Evolutionary conservation across 64 coral and sea anemone genomes (phyloP).

Genomic region (Actinia equina): DNA sequence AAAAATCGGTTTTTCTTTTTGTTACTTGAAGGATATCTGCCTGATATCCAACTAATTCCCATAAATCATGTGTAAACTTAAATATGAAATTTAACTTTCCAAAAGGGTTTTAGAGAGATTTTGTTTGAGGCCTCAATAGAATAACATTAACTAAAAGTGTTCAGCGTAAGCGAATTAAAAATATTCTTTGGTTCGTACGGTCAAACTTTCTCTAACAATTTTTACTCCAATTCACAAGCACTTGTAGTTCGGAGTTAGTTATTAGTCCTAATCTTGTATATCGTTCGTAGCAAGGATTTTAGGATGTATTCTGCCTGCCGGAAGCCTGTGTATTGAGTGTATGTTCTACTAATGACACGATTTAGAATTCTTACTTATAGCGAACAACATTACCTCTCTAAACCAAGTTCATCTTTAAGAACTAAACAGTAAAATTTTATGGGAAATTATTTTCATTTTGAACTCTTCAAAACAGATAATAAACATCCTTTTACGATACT

Average conservation of each 20-base stretch:
- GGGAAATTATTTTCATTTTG: background rate
- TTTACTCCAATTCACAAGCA: background rate
- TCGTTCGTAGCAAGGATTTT: background rate
- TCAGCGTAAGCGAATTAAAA: background rate
- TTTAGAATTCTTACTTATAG: background rate
- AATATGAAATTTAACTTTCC: background rate
- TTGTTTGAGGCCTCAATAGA: background rate
- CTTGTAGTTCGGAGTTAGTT: background rate
- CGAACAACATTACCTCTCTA: background rate
- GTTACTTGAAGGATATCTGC: background rate
- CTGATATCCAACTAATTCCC: conserved; percentile 5
- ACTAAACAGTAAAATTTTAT: background rate
- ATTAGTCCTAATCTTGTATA: background rate
- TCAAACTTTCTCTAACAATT: background rate
- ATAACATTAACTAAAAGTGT: background rate
- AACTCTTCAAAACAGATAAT: background rate
- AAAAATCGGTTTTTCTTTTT: background rate
- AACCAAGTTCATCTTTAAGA: background rate
- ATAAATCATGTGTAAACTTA: conserved; percentile 10
- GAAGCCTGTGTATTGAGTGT: conserved; percentile 2
- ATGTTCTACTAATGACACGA: conserved; percentile 11
- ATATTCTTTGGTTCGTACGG: background rate
- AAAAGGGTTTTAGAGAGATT: background rate
- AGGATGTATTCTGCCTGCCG: background rate
- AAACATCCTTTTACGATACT: background rate